phyloP scores from a whole-genome alignment of 2,797 vertebrate genomes.

The Chelonia mydas region DNA sequence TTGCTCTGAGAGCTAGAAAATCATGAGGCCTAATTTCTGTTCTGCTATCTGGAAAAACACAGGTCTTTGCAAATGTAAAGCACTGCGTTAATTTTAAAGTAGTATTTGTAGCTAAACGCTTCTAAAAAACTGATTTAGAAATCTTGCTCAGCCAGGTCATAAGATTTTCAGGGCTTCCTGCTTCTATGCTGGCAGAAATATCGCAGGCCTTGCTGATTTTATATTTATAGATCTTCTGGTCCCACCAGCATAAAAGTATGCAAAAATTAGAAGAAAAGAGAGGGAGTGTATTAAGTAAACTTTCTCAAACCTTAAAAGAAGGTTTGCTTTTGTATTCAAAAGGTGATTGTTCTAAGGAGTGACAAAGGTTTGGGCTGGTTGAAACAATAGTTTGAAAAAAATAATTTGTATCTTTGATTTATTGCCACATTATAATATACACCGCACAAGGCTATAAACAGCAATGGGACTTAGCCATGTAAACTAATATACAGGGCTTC shows the following conservation, averaged over 20 bases:
- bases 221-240: background rate
- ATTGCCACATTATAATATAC: background rate
- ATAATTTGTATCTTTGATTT: background rate
- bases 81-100: background rate
- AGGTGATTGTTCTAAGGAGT: background rate
- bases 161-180: background rate
- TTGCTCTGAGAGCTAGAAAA: rapidly evolving
- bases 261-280: background rate
- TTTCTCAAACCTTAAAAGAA: background rate
- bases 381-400: background rate
- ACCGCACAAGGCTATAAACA: background rate
- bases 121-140: background rate
- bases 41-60: background rate
- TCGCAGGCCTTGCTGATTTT: background rate
- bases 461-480: background rate
- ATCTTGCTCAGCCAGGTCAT: background rate
- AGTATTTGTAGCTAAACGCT: background rate
- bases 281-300: background rate
- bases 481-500: conserved; percentile 2
- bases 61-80: background rate
- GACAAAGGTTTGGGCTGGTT: background rate
- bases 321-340: background rate
- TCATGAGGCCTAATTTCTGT: background rate
- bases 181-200: background rate
- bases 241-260: background rate